phyloP scores from a whole-genome alignment of 2,113 vertebrate species.

The Crotalus helleri region DNA sequence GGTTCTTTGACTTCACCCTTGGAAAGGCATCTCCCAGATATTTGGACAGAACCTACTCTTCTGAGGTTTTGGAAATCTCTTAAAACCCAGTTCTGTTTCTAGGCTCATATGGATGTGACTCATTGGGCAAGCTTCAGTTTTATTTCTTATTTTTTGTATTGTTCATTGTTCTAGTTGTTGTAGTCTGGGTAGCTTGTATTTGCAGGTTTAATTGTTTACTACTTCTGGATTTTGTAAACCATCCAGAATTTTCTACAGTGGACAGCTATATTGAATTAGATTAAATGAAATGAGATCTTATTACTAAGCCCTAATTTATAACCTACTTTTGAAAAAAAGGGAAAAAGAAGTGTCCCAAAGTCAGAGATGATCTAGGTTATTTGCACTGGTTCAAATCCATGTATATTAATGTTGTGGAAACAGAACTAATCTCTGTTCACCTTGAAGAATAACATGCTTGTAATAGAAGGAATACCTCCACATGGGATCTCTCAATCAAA shows the following conservation, averaged over 20 bases:
- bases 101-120: neutral
- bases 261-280: neutral
- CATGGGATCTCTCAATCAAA: neutral
- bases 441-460: neutral
- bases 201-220: neutral
- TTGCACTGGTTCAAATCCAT: neutral
- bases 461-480: neutral
- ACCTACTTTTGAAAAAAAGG: neutral
- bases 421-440: neutral
- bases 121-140: neutral
- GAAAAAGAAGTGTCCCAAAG: neutral
- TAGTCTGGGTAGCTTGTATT: neutral
- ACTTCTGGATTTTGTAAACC: neutral
- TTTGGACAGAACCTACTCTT: neutral
- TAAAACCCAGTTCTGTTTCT: neutral
- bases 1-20: neutral
- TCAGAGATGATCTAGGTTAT: neutral
- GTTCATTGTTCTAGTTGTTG: neutral
- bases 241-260: neutral
- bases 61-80: neutral
- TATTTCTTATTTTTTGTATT: neutral
- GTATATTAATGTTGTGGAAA: neutral
- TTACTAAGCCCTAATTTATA: neutral
- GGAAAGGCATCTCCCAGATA: neutral
- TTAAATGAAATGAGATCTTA: neutral